A percentile compares a stretch with the other conserved stretches of the same genome.
Evolutionary conservation across 2,113 vertebrate species (phyloP).

Genomic region (Corythoichthys haematopterus): DNA sequence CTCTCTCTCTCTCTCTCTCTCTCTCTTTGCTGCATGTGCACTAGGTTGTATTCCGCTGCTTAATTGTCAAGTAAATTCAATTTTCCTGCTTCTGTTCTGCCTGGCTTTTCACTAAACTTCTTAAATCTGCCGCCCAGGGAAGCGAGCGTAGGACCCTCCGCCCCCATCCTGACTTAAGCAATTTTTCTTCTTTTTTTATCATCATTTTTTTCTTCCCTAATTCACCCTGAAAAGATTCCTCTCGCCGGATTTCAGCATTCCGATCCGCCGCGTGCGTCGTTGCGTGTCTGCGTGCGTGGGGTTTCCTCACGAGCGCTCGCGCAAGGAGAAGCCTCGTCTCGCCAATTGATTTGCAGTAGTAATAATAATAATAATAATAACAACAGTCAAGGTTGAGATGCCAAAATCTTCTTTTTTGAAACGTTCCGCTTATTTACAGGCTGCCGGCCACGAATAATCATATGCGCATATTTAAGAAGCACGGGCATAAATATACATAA

Average conservation of each 20-base stretch:
- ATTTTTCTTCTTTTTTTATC: slow-evolving; percentile 25
- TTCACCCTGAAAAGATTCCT: slow-evolving; percentile 99
- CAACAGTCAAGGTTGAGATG: slow-evolving; percentile 53
- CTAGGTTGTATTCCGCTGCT: slow-evolving; percentile 86
- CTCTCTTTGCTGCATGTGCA: slow-evolving; percentile 50
- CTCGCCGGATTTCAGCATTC: slow-evolving; percentile 99
- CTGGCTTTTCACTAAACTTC: slow-evolving; percentile 91
- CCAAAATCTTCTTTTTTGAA: slow-evolving; percentile 52
- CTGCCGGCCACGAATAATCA: slow-evolving; percentile 48
- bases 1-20: slow-evolving; percentile 60
- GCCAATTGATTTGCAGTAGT: slow-evolving; percentile 70
- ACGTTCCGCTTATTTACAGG: slow-evolving; percentile 62
- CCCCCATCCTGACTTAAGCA: background rate
- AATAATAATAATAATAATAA: slow-evolving; percentile 52
- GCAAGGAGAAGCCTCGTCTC: slow-evolving; percentile 92
- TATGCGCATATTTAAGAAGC: slow-evolving; percentile 54
- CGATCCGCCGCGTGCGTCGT: slow-evolving; percentile 85
- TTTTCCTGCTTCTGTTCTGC: slow-evolving; percentile 96
- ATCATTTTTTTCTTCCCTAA: slow-evolving; percentile 87
- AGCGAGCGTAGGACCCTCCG: slow-evolving; percentile 74
- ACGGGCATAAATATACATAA: slow-evolving; percentile 54
- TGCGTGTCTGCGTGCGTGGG: slow-evolving; percentile 31
- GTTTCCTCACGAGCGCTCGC: slow-evolving; percentile 85
- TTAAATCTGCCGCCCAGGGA: slow-evolving; percentile 89
- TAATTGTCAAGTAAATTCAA: slow-evolving; percentile 99